A percentile compares a stretch with the other conserved stretches of the same genome.
Conservation (phyloP, 2,888 invertebrate genomes). For the Ectemnius lituratus region DNA sequence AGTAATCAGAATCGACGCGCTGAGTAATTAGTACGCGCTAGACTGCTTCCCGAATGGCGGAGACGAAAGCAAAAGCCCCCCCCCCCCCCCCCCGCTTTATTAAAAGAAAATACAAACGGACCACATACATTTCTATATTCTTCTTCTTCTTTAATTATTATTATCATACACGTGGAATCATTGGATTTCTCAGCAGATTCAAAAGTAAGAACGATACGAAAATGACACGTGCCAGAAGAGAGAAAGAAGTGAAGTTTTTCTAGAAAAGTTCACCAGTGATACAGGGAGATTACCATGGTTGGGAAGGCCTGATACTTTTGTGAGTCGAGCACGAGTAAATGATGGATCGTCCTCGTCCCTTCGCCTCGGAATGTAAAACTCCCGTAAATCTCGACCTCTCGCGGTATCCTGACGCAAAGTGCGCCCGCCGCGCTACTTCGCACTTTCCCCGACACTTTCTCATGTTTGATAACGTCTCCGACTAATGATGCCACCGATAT, state of each 20-base stretch:
- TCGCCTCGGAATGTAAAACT: conserved; percentile 71
- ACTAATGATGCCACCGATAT: conserved; percentile 11
- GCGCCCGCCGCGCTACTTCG: conserved; percentile 40
- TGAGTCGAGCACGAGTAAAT: conserved; percentile 74
- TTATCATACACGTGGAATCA: conserved; percentile 56
- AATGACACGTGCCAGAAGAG: conserved; percentile 8
- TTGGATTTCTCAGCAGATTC: conserved; percentile 32
- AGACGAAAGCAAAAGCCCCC: not conserved
- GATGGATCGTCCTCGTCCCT: conserved; percentile 71
- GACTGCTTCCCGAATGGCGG: not conserved
- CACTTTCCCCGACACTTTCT: conserved; percentile 38
- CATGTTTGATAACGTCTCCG: conserved; percentile 20
- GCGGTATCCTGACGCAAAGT: conserved; percentile 33
- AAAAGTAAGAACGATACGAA: conserved; percentile 32
- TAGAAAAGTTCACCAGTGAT: conserved; percentile 64
- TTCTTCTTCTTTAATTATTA: no score
- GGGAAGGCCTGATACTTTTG: conserved; percentile 70
- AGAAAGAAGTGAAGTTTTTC: conserved; percentile 58
- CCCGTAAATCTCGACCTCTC: conserved; percentile 71
- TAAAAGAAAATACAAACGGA: no score
- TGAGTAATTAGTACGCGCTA: no score
- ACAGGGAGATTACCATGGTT: conserved; percentile 63
- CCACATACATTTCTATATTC: no score
- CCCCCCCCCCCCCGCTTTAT: not conserved
- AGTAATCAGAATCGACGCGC: conserved; percentile 5